phyloP scores from a whole-genome alignment of 2,888 invertebrate species.

The Neria commutata region DNA sequence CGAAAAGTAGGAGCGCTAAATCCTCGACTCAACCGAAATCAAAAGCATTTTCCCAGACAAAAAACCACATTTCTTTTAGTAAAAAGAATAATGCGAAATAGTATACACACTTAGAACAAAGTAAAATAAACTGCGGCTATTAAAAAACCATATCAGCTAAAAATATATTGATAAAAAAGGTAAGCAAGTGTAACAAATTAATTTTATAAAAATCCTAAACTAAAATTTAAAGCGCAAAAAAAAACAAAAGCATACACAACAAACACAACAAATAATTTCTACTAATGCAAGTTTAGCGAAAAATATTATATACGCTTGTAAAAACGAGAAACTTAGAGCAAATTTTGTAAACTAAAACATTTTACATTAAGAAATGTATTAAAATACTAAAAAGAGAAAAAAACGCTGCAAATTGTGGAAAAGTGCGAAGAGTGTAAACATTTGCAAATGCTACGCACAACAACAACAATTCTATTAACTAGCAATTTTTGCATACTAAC shows the following conservation, averaged over 20 bases:
- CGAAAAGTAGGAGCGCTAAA: too few species aligned
- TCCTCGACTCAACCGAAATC: too few species aligned
- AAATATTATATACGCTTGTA: constrained; percentile 4
- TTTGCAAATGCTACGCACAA: too few species aligned
- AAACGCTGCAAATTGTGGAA: too few species aligned
- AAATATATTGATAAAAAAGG: constrained; percentile 31
- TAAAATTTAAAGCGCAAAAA: constrained; percentile 22
- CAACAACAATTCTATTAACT: not conserved
- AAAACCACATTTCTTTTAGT: not conserved
- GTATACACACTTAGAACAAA: too few species aligned
- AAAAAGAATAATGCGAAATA: too few species aligned
- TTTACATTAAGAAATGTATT: constrained; percentile 8
- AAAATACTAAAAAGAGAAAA: constrained; percentile 16
- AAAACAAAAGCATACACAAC: constrained; percentile 5
- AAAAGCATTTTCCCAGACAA: too few species aligned
- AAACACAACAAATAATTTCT: constrained; percentile 12
- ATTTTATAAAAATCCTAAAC: constrained; percentile 28
- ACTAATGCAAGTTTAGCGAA: constrained; percentile 18
- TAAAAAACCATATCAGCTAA: constrained; percentile 49
- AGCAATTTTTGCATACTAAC: constrained; percentile 1
- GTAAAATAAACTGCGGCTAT: constrained; percentile 43
- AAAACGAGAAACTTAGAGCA: constrained; percentile 17
- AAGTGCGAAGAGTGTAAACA: too few species aligned
- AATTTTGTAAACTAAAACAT: not conserved
- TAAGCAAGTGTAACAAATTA: too few species aligned